Evolutionary conservation across 2,888 invertebrate genomes (phyloP), one percentile per base, ranked within the genome.

Genomic region (Phasia obesa): DNA sequence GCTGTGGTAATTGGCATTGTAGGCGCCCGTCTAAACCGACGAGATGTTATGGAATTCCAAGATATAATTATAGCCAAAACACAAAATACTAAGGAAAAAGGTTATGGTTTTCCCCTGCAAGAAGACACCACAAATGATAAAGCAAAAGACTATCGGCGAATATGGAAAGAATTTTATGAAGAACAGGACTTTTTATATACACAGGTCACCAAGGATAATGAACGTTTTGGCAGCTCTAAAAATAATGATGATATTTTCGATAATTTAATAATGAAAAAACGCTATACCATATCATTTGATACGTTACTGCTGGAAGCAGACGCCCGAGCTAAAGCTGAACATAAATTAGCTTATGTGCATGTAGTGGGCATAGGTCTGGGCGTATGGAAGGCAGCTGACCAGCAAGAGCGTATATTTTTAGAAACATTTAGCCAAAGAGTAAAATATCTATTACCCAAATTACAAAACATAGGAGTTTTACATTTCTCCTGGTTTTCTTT

Each of bases 331-430:
- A 89, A 88, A 13, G 90, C 90, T 0, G 91, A 88, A 3, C 92
- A 90, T 25, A 93, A 92, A 42, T 90, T 91, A 7, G 95, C 94
- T 0, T 95, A 92, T 85, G 86, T 95, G 0, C 94, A 95, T 88
- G 92, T 95, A 7, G 93, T 95, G 38, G 95, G 95, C 13, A 93
- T 94, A 53, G 94, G 94, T 59, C 88, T 94, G 17, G 95, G 95
- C 0, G 94, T 94, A 0, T 95, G 95, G 95, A 93, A 90, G 87
- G 91, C 93, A 44, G 93, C 94, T 0, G 86, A 89, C 0, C 94
- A 94, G 80, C 95, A 95, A 87, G 92, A 92, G 15, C 92, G 93
- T 85, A 92, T 94, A 47, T 95, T 94, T 86, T 88, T 95, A 4
- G 92, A 94, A 53, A 93, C 94, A 0, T 94, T 94, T 85, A 90